phyloP scores from a whole-genome alignment of 2,888 invertebrate genomes.

The Drosophila melanosoma region DNA sequence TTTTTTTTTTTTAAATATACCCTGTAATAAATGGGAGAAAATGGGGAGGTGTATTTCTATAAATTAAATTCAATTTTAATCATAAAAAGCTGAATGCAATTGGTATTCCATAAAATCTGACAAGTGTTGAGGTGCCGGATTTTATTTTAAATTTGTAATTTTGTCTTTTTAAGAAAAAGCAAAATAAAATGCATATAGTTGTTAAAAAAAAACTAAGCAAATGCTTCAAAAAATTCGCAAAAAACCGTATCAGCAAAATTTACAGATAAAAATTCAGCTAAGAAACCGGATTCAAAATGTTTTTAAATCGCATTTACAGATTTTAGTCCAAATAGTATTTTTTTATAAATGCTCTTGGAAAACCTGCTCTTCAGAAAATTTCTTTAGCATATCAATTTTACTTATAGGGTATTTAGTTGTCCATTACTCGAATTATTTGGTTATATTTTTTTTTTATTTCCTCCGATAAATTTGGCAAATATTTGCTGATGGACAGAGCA shows the following conservation, averaged over 20 bases:
- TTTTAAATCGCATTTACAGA: neutral
- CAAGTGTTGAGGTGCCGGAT: neutral
- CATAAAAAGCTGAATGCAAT: rapidly evolving
- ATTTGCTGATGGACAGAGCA: slow-evolving; percentile 57
- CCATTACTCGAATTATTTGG: neutral
- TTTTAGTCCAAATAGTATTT: neutral
- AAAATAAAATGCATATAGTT: too few relatives aligned
- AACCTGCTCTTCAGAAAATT: neutral
- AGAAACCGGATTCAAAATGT: neutral
- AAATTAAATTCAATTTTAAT: too few relatives aligned
- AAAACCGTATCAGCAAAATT: neutral
- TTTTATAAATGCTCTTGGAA: neutral
- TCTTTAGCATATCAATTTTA: neutral
- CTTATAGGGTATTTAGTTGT: slow-evolving; percentile 21
- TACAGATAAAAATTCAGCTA: neutral
- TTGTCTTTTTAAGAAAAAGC: too few relatives aligned
- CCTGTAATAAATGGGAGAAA: neutral
- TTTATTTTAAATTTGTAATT: neutral
- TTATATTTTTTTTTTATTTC: slow-evolving; percentile 13
- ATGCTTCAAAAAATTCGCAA: too few relatives aligned
- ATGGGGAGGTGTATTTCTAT: neutral
- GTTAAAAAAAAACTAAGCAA: neutral
- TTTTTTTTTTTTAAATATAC: slow-evolving; percentile 22
- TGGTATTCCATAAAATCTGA: neutral
- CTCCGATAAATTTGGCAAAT: slow-evolving; percentile 52